Evolutionary conservation across 2,113 vertebrate species (phyloP).

Genomic region (Myxocyprinus asiaticus): DNA sequence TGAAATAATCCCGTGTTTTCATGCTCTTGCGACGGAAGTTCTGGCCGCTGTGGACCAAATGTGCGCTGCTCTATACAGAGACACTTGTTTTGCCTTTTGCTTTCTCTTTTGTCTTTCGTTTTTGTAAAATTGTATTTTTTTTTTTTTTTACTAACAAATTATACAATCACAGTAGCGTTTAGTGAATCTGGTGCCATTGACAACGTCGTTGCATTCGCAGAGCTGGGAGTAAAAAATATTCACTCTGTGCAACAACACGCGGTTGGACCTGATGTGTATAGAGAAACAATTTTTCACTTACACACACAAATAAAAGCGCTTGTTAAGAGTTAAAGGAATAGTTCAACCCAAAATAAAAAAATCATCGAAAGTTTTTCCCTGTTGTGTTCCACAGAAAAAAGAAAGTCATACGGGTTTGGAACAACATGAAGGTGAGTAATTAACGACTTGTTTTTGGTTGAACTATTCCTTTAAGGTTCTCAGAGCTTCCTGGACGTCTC

Average conservation of each 20-base stretch:
- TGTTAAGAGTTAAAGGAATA: no score
- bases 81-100: slow-evolving; percentile 50
- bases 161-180: slow-evolving; percentile 28
- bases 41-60: slow-evolving; percentile 17
- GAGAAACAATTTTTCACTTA: neutral
- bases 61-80: slow-evolving; percentile 37
- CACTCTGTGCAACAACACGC: slow-evolving; percentile 3
- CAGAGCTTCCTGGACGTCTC: neutral
- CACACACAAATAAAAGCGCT: no score
- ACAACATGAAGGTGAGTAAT: neutral
- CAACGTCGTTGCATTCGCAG: slow-evolving; percentile 3
- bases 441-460: neutral
- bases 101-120: slow-evolving; percentile 40
- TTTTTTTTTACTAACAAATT: slow-evolving; percentile 49
- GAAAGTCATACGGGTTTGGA: neutral
- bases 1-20: neutral
- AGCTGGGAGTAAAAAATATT: neutral
- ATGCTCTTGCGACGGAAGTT: slow-evolving; percentile 13
- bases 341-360: no score
- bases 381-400: neutral
- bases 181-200: slow-evolving; percentile 23
- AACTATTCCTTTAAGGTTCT: neutral
- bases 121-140: slow-evolving; percentile 58
- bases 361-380: neutral
- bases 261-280: neutral